A percentile compares a stretch with the other conserved stretches of the same genome.
Conservation (phyloP, 92 coral and sea anemone genomes). For the Umimayanthus chanpuru region DNA sequence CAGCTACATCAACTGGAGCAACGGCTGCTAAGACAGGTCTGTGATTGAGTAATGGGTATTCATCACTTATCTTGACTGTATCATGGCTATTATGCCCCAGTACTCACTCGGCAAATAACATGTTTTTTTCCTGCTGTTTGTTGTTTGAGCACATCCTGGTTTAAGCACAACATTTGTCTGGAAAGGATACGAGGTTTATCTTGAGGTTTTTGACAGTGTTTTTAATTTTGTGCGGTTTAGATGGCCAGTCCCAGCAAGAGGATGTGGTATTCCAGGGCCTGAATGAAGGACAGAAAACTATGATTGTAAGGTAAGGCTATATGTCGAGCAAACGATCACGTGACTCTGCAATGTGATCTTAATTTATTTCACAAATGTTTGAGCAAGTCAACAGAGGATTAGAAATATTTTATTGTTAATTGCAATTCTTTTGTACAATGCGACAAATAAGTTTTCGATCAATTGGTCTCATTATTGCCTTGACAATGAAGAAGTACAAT, state of each 20-base stretch:
- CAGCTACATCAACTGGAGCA: not conserved
- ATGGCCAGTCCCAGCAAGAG: not conserved
- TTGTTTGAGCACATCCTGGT: too few species aligned
- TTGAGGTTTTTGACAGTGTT: not conserved
- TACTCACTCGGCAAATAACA: too few species aligned
- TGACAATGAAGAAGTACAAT: too few species aligned
- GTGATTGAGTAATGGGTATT: not conserved
- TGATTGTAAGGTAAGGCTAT: constrained; percentile 68
- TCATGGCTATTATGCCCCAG: too few species aligned
- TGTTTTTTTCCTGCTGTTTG: too few species aligned
- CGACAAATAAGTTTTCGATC: too few species aligned
- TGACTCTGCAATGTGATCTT: not conserved
- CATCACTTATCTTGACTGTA: not conserved
- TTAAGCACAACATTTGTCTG: too few species aligned
- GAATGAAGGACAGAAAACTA: constrained; percentile 70
- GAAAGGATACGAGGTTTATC: not conserved
- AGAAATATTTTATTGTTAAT: too few species aligned
- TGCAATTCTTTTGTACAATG: too few species aligned
- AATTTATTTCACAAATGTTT: too few species aligned
- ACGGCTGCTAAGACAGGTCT: not conserved
- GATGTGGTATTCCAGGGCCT: constrained; percentile 46
- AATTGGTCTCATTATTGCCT: too few species aligned
- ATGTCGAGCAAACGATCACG: not conserved
- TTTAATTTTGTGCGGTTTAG: not conserved
- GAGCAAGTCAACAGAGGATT: too few species aligned